Conservation (phyloP, 2,888 invertebrate species). For the Oegoconia quadripuncta region DNA sequence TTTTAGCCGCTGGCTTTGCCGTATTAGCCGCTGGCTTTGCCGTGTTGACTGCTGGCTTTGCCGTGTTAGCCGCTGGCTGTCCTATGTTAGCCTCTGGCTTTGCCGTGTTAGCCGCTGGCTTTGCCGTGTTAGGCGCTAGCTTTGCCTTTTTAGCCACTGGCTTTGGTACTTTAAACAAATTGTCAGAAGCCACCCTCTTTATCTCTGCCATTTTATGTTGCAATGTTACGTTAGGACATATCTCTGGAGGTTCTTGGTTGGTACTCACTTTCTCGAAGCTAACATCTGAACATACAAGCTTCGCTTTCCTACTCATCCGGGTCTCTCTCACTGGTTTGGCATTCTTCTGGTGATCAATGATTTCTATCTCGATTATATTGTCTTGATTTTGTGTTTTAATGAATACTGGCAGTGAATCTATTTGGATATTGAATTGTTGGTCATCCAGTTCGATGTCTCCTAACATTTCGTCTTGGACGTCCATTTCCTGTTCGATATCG, state of each 20-base stretch:
- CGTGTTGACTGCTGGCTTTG: too few relatives aligned
- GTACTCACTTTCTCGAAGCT: neutral
- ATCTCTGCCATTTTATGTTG: neutral
- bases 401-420: constrained; percentile 26
- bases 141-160: neutral
- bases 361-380: constrained; percentile 31
- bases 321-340: neutral
- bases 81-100: too few relatives aligned
- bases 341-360: constrained; percentile 37
- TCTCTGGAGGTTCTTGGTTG: neutral
- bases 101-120: neutral
- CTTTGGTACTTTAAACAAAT: neutral
- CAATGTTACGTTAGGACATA: neutral
- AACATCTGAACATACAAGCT: neutral
- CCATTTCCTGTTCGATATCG: neutral
- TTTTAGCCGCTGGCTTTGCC: neutral
- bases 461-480: constrained; percentile 8
- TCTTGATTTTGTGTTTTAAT: constrained; percentile 21
- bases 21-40: neutral
- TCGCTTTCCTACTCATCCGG: constrained; percentile 1
- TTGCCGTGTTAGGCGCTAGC: neutral
- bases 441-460: constrained; percentile 3
- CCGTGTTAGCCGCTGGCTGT: too few relatives aligned
- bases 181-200: neutral
- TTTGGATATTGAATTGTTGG: constrained; percentile 18